Base-by-base conservation (phyloP, 2,113 vertebrate species). In the Triplophysa tibetana region DNA sequence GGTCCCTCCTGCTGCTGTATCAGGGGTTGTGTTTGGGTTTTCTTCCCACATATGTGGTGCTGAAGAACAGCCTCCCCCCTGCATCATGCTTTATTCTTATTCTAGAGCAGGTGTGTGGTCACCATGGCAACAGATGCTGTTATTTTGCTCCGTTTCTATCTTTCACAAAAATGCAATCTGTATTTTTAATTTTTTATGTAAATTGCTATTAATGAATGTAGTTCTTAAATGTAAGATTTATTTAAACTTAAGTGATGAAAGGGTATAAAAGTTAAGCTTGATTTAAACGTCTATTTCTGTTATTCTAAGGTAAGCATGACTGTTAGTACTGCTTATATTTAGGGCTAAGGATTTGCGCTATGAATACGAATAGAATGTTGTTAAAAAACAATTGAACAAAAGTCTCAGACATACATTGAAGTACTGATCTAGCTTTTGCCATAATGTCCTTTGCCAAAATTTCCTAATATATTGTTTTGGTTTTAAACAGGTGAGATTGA, bases 1-100 rank as follows among this genome's bases (percentile, higher is more conserved):
- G 93, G 10, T 81, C 74, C 0, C 75, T 95, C 9, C 95, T 95
- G 83, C 68, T 94, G 0, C 79, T 94, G 2, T 98, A 97, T 86
- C 96, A 98, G 84, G 89, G 86, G 23, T 77, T 93, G 79, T 88
- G 91, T 54, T 89, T 99, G 54, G 96, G 98, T 6, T 86, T 95
- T 82, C 90, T 92, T 21, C 95, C 96, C 54, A 90, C 93, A 0
- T 98, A 94, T 38, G 60, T 96, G 52, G 93, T 93, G 13, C 63
- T 99, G 23, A 82, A 87, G 6, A 94, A 97, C 23, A 86, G 90
- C 64, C 85, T 98, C 23, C 95, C 97, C 1, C 96, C 97, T 2
- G 98, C 97, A 3, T 98, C 96, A 78, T 89, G 95, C 64, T 94
- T 93, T 79, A 94, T 98, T 83, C 78, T 99, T 19, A 96, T 96